Evolutionary conservation across 2,113 vertebrate genomes (phyloP).

Genomic region (Microcebus griseorufus): DNA sequence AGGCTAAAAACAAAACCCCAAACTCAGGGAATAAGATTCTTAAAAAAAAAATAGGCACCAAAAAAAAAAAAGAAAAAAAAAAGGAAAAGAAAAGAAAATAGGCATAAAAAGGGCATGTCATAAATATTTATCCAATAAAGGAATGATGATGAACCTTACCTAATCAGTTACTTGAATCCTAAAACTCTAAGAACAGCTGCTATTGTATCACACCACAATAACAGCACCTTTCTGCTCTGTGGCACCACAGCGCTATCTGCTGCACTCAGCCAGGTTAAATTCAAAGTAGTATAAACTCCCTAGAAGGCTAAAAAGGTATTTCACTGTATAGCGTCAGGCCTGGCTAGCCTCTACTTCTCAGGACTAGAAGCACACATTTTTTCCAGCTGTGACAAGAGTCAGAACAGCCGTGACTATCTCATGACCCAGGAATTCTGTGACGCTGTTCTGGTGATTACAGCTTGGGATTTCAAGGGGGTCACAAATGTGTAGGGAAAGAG

Average conservation of each 20-base stretch:
- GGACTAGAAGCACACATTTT: background rate
- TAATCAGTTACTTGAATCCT: background rate
- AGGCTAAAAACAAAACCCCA: background rate
- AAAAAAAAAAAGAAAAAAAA: background rate
- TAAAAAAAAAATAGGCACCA: background rate
- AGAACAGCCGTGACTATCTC: background rate
- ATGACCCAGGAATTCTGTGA: constrained; percentile 10
- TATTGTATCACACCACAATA: fast-evolving
- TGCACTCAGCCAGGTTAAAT: background rate
- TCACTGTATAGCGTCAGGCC: too few relatives aligned
- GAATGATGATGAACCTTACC: background rate
- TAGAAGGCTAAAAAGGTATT: background rate
- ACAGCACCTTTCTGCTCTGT: background rate
- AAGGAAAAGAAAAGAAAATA: background rate
- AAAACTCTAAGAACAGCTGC: background rate
- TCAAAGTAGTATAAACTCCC: background rate
- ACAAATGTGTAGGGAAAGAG: background rate
- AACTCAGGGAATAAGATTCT: background rate
- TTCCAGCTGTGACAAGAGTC: background rate
- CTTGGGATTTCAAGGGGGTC: constrained; percentile 2
- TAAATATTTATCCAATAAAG: background rate
- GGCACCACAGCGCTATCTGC: fast-evolving
- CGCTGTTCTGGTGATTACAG: background rate
- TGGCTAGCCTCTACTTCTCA: background rate
- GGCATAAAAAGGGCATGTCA: fast-evolving